A percentile compares a stretch with the other conserved stretches of the same genome.
Evolutionary conservation across 2,113 vertebrate species (phyloP).

Genomic region (Cololabis saira): DNA sequence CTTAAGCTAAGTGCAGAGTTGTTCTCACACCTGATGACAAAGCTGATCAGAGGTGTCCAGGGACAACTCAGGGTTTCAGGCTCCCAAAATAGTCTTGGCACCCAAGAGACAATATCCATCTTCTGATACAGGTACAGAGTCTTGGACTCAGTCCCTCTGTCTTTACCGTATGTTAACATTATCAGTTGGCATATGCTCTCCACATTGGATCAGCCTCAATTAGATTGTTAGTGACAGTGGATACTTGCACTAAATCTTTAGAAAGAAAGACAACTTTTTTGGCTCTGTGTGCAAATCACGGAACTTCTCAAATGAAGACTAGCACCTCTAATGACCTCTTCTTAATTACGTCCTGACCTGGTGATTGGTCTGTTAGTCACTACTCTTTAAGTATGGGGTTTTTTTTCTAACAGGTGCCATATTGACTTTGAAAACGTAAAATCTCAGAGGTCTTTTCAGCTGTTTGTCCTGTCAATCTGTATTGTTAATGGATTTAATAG

Average conservation of each 20-base stretch:
- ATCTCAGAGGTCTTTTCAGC: conserved; percentile 43
- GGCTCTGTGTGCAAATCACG: not conserved
- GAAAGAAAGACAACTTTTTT: conserved; percentile 12
- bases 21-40: conserved; percentile 69
- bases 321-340: too few relatives aligned
- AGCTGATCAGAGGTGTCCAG: conserved; percentile 71
- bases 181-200: conserved; percentile 32
- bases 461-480: conserved; percentile 51
- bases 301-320: too few relatives aligned
- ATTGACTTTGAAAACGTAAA: conserved; percentile 43
- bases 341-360: too few relatives aligned
- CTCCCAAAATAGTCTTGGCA: conserved; percentile 78
- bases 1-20: conserved; percentile 45
- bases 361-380: too few relatives aligned
- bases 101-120: conserved; percentile 73
- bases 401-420: not conserved
- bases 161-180: conserved; percentile 54
- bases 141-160: conserved; percentile 40
- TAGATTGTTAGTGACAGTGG: conserved; percentile 10
- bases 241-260: not conserved
- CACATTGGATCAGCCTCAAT: conserved; percentile 23
- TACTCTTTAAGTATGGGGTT: too few relatives aligned
- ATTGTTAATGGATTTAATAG: conserved; percentile 35
- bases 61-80: conserved; percentile 56
- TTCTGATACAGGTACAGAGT: conserved; percentile 65